A percentile compares a stretch with the other conserved stretches of the same genome.
These are phyloP conservation scores for Chaetops frenatus DNA, from an alignment of 2,113 vertebrate species.

Conservation along the genomic window DNA sequence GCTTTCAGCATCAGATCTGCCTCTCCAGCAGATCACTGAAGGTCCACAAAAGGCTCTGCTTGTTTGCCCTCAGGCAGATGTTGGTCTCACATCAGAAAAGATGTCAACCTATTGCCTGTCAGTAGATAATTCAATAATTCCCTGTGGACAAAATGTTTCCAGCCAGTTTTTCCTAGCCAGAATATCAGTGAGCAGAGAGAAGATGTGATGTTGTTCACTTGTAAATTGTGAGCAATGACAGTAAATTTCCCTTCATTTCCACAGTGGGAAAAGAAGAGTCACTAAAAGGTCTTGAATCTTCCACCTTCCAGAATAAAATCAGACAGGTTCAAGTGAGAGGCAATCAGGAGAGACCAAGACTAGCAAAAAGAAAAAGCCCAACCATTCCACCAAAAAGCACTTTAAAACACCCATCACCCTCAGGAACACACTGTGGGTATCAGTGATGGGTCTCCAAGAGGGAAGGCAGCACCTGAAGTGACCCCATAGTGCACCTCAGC, in stretches of 20 bases:
- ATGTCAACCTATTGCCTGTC: not conserved
- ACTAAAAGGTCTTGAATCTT: not conserved
- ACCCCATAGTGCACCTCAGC: not conserved
- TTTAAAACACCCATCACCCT: not conserved
- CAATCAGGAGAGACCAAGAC: not conserved
- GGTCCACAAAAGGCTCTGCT: not conserved
- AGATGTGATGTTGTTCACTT: not conserved
- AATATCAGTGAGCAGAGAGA: not conserved
- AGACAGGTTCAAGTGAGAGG: not conserved
- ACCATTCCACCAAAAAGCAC: not conserved
- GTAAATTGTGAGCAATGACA: rapidly evolving
- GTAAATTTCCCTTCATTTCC: not conserved
- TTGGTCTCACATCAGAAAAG: not conserved
- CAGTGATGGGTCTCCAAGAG: rapidly evolving
- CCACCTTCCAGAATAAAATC: not conserved
- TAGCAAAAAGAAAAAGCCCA: not conserved
- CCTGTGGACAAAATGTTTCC: not conserved
- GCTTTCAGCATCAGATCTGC: not conserved
- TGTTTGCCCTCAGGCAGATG: not conserved
- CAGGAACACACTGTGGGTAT: rapidly evolving
- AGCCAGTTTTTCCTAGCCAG: not conserved
- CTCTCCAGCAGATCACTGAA: not conserved
- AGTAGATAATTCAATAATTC: not conserved
- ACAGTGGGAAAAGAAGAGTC: not conserved
- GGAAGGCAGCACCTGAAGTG: not conserved